Conservation (phyloP, 2,888 invertebrate genomes). For the Julus scandinavius region DNA sequence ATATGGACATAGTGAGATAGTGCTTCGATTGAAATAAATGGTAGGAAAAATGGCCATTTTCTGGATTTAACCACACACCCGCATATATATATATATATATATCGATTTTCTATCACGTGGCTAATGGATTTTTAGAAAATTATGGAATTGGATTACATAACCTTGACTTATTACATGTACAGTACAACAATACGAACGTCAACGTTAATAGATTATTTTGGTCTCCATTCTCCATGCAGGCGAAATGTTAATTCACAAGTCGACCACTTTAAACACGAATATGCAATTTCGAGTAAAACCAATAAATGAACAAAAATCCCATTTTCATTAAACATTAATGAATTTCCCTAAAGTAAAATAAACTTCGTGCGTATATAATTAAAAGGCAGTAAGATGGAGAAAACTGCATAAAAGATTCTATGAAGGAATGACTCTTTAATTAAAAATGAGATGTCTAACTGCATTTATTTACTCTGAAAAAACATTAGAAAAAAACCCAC, state of each 20-base stretch:
- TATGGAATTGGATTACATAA: background rate
- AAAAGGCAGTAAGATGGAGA: background rate
- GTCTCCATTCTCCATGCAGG: background rate
- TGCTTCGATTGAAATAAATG: background rate
- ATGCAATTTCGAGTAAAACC: background rate
- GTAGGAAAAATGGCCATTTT: background rate
- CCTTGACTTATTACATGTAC: background rate
- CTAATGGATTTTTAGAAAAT: background rate
- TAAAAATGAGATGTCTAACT: background rate
- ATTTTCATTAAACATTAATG: background rate
- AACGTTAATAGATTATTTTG: background rate
- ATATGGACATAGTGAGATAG: background rate
- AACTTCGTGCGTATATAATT: background rate
- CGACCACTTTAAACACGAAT: background rate
- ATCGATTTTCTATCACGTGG: background rate
- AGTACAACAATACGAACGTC: background rate
- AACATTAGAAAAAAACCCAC: background rate
- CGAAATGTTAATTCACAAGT: background rate
- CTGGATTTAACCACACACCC: background rate
- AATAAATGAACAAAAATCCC: background rate
- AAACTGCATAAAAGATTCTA: background rate
- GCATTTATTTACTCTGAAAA: too few relatives aligned
- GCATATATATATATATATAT: background rate
- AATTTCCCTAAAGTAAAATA: background rate
- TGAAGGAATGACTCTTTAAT: background rate